phyloP scores from a whole-genome alignment of 2,113 vertebrate genomes.

The Sylvia atricapilla region DNA sequence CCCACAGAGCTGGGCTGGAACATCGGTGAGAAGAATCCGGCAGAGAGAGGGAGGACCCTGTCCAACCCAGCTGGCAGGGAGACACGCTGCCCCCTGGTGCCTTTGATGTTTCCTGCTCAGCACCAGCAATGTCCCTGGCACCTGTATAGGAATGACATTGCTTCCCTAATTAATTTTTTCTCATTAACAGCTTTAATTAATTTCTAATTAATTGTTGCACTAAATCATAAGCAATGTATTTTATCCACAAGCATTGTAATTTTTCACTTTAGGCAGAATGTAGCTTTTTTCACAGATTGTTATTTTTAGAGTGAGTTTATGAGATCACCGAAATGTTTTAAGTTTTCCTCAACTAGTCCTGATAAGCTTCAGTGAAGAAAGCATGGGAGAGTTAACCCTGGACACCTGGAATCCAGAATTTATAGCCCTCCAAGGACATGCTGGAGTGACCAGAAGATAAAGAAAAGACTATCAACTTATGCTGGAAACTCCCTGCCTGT shows the following conservation, averaged over 20 bases:
- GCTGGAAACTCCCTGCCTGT: background rate
- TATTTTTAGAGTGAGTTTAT: background rate
- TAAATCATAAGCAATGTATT: background rate
- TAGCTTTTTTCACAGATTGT: background rate
- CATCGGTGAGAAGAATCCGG: background rate
- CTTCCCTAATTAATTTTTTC: background rate
- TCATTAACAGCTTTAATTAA: background rate
- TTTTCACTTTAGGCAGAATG: background rate
- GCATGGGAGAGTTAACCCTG: background rate
- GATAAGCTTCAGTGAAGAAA: background rate
- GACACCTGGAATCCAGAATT: background rate
- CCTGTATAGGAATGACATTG: no score
- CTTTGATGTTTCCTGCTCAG: background rate
- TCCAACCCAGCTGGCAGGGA: background rate
- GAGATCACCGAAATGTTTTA: fast-evolving
- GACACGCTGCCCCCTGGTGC: background rate
- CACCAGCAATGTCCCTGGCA: background rate
- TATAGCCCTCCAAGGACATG: background rate
- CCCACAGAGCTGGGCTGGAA: background rate
- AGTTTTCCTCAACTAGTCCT: background rate
- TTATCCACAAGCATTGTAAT: background rate
- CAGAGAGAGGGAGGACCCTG: background rate
- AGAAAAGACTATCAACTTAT: background rate
- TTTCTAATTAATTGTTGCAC: background rate
- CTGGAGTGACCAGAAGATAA: background rate